Evolutionary conservation across 2,888 invertebrate genomes (phyloP).

Genomic region (Drosophila suboccidentalis): DNA sequence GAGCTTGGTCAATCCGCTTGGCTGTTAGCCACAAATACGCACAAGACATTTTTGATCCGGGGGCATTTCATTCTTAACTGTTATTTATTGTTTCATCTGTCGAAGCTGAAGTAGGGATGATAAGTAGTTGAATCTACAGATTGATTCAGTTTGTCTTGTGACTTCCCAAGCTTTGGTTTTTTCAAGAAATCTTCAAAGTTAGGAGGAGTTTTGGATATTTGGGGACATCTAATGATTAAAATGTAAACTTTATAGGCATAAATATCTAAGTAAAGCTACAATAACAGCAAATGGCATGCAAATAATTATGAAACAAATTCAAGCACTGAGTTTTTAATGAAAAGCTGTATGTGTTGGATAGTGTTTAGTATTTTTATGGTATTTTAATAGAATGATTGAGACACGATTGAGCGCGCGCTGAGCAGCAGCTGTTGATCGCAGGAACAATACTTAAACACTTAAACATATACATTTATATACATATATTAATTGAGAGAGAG

Average conservation of each 20-base stretch:
- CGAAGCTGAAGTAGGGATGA: not conserved
- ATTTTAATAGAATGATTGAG: slow-evolving; percentile 9
- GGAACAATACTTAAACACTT: slow-evolving; percentile 29
- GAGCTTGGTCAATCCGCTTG: slow-evolving; percentile 42
- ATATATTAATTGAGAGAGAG: slow-evolving; percentile 2
- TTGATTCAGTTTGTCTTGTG: no score
- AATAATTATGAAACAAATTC: not conserved
- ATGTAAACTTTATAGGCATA: not conserved
- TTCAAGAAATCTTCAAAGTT: no score
- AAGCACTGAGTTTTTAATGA: slow-evolving; percentile 1
- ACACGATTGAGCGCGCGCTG: slow-evolving; percentile 28
- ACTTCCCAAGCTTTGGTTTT: no score
- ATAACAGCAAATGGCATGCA: slow-evolving; percentile 2
- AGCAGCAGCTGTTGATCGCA: slow-evolving; percentile 50
- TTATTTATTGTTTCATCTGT: slow-evolving; percentile 1
- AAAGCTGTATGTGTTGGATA: slow-evolving; percentile 13
- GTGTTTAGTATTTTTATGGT: not conserved
- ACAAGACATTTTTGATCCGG: slow-evolving; percentile 5
- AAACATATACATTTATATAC: slow-evolving; percentile 13
- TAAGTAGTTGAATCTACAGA: not conserved
- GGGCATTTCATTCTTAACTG: not conserved
- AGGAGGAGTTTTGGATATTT: no score
- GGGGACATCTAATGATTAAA: no score
- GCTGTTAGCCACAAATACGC: slow-evolving; percentile 24
- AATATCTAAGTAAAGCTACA: not conserved